Evolutionary conservation across 2,888 invertebrate genomes (phyloP).

Genomic region (Synanthedon tipuliformis): DNA sequence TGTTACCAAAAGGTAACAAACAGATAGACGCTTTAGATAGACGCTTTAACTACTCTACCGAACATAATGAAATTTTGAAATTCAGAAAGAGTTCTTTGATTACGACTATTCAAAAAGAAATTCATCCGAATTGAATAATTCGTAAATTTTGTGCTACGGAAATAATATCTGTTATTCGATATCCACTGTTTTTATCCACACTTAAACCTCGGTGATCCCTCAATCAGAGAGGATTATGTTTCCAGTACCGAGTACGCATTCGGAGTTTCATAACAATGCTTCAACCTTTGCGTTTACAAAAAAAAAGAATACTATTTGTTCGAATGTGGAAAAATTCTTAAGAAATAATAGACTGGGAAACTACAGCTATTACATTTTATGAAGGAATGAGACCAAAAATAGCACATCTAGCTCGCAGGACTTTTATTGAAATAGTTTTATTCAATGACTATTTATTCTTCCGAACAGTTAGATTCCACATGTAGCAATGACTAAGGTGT

Average conservation of each 20-base stretch:
- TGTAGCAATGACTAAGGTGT: too few relatives aligned
- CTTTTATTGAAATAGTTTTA: too few relatives aligned
- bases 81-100: too few relatives aligned
- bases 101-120: neutral
- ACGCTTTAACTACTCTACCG: too few relatives aligned
- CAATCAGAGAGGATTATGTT: conserved; percentile 30
- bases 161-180: conserved; percentile 24
- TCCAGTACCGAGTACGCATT: conserved; percentile 4
- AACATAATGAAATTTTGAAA: too few relatives aligned
- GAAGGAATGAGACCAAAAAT: neutral
- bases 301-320: neutral
- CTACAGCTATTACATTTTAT: neutral
- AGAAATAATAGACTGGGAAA: neutral
- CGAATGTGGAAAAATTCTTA: neutral
- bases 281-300: neutral
- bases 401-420: neutral
- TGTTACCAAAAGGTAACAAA: too few relatives aligned
- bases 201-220: conserved; percentile 33
- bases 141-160: conserved; percentile 1
- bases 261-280: conserved; percentile 2
- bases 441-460: too few relatives aligned
- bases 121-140: neutral
- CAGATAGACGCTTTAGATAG: too few relatives aligned
- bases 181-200: conserved; percentile 25
- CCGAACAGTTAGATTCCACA: too few relatives aligned